Conservation (phyloP, 1,140 invertebrate species). For the Drosophila ficusphila region DNA sequence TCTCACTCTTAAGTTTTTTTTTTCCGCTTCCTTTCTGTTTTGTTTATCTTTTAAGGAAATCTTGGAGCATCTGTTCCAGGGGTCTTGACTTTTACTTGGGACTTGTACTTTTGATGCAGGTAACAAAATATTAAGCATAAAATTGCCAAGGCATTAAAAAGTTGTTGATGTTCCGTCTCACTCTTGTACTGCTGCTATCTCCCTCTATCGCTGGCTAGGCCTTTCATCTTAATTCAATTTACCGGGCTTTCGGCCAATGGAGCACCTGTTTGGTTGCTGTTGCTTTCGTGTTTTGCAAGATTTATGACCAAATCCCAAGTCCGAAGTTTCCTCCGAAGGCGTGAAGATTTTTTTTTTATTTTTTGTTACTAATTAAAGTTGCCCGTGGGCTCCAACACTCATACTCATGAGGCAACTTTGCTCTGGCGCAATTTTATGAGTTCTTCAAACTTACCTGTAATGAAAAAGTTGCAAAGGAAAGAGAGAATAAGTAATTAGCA, state of each 20-base stretch:
- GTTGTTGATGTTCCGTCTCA: slow-evolving; percentile 24
- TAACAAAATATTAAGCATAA: slow-evolving; percentile 62
- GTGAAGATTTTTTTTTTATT: slow-evolving; percentile 55
- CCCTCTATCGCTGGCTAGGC: slow-evolving; percentile 47
- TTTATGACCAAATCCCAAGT: slow-evolving; percentile 49
- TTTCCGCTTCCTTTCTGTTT: slow-evolving; percentile 25
- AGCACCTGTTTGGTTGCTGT: slow-evolving; percentile 61
- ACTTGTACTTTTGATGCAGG: slow-evolving; percentile 45
- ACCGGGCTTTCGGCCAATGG: slow-evolving; percentile 35
- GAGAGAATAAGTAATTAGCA: slow-evolving; percentile 72
- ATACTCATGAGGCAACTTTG: slow-evolving; percentile 42
- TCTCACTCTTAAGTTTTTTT: slow-evolving; percentile 6
- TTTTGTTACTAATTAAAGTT: slow-evolving; percentile 66
- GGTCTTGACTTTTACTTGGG: slow-evolving; percentile 44
- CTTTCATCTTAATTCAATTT: slow-evolving; percentile 80
- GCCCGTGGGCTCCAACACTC: slow-evolving; percentile 24
- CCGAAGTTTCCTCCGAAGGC: slow-evolving; percentile 48
- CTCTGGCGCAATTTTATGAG: slow-evolving; percentile 54
- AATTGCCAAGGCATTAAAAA: slow-evolving; percentile 71
- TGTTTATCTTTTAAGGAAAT: slow-evolving; percentile 68
- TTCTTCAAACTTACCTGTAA: slow-evolving; percentile 75
- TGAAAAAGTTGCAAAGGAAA: slow-evolving; percentile 55
- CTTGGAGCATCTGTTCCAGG: slow-evolving; percentile 65
- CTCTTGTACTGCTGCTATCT: background rate
- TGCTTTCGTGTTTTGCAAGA: slow-evolving; percentile 50